Evolutionary conservation across 2,113 vertebrate genomes (phyloP), one percentile per base, ranked within the genome.

Genomic region (Phodopus roborovskii): DNA sequence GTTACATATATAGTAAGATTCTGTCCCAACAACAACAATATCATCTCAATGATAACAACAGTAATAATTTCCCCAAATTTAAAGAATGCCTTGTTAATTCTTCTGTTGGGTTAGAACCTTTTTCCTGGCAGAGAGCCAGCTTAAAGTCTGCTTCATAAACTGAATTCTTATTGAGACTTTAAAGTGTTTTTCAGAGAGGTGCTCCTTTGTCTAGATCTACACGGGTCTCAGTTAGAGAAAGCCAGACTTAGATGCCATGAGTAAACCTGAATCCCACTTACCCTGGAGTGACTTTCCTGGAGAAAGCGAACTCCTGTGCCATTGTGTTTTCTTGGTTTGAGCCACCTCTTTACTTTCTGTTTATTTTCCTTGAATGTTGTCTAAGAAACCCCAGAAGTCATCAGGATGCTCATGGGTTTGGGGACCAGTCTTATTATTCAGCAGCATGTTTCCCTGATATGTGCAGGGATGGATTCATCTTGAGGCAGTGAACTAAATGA

Each of bases 91-190:
- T 56, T n/a, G 19, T 78, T 78, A 53, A 17, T 24, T 83, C 28
- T 84, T 84, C 39, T 64, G 16, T 45, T 66, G 39, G 13, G 39
- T 86, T 77, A 60, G 70, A 73, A 19, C 2, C 22, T 42, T 68
- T 96, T 42, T 82, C 33, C 73, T 87, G 36, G 17, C 66, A 36
- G 1, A 68, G 24, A 84, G 30, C 33, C 60, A 48, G 45, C 15
- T 83, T 75, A 70, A 83, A 77, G 50, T 75, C 82, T 36, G 36
- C 60, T 78, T 90, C 53, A 79, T 90, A 73, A 93, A 90, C 19
- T 84, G 36, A 56, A 19, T 68, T 88, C 58, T 45, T 64, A 87
- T 30, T 86, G 74, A 53, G 78, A 7, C 26, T 77, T 17, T 74
- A 8, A n/a, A 83, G 45, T 39, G 4, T 58, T 75, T 91, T 77